A percentile compares a stretch with the other conserved stretches of the same genome.
These are phyloP conservation scores for Carollia perspicillata DNA, from an alignment of 2,113 vertebrate genomes.

Conservation along the genomic window DNA sequence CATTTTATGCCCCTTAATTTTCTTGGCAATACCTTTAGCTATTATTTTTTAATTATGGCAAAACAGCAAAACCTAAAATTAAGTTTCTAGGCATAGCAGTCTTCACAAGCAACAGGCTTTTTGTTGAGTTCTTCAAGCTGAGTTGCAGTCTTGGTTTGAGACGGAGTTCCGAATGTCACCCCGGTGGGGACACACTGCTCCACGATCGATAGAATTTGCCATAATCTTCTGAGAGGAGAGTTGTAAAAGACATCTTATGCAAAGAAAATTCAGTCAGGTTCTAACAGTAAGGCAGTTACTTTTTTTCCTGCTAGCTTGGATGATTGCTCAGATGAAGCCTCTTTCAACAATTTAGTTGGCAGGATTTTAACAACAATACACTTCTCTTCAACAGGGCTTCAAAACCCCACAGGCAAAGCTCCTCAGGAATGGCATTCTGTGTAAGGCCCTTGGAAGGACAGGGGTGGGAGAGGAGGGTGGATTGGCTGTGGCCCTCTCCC, in stretches of 20 bases:
- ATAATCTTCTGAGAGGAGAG: neutral
- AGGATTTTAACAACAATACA: neutral
- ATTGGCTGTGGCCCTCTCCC: neutral
- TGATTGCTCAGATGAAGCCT: neutral
- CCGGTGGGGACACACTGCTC: neutral
- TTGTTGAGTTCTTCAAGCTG: neutral
- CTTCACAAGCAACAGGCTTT: neutral
- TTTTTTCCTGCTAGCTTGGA: neutral
- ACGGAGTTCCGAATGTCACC: neutral
- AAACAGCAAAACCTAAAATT: slow-evolving; percentile 45
- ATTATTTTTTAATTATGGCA: slow-evolving; percentile 54
- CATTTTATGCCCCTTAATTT: slow-evolving; percentile 18
- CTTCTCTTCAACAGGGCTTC: neutral
- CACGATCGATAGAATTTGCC: neutral
- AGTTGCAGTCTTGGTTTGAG: neutral
- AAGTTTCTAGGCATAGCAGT: neutral
- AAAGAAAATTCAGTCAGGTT: neutral
- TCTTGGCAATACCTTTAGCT: slow-evolving; percentile 12
- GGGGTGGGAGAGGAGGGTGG: rapidly evolving
- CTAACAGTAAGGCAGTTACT: neutral
- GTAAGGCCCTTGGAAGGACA: neutral
- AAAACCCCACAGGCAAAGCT: neutral
- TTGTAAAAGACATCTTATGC: neutral
- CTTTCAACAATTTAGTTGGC: neutral
- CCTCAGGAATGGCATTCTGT: neutral